Evolutionary conservation across 2,113 vertebrate species (phyloP).

Genomic region (Isurus oxyrinchus): DNA sequence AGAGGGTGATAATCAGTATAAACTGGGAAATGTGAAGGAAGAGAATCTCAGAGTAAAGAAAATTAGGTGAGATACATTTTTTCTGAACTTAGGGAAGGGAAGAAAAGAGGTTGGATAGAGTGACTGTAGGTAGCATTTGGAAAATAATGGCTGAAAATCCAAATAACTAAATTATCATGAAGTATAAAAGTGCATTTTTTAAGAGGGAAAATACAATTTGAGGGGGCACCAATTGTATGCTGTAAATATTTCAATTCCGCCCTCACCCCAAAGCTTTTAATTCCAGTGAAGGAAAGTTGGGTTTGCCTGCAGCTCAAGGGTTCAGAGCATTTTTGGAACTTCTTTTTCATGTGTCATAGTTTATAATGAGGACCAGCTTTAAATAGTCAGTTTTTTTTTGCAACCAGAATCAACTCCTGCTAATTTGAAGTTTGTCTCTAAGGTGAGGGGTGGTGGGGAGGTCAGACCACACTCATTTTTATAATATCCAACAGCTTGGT

Average conservation of each 20-base stretch:
- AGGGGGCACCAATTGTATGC: neutral
- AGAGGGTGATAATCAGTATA: neutral
- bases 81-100: neutral
- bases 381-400: neutral
- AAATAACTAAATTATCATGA: neutral
- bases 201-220: neutral
- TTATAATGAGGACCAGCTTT: neutral
- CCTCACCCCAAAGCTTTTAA: neutral
- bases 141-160: neutral
- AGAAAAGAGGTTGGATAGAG: neutral
- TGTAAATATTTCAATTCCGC: neutral
- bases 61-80: neutral
- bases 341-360: neutral
- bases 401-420: neutral
- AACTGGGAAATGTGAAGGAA: neutral
- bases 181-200: neutral
- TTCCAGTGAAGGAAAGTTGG: neutral
- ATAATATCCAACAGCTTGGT: neutral
- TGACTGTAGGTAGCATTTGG: neutral
- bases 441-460: neutral
- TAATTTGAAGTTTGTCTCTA: neutral
- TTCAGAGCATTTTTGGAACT: neutral
- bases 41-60: neutral
- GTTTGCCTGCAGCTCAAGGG: neutral
- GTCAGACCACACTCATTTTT: neutral